phyloP scores from a whole-genome alignment of 2,797 vertebrate genomes.

The Helostoma temminkii region DNA sequence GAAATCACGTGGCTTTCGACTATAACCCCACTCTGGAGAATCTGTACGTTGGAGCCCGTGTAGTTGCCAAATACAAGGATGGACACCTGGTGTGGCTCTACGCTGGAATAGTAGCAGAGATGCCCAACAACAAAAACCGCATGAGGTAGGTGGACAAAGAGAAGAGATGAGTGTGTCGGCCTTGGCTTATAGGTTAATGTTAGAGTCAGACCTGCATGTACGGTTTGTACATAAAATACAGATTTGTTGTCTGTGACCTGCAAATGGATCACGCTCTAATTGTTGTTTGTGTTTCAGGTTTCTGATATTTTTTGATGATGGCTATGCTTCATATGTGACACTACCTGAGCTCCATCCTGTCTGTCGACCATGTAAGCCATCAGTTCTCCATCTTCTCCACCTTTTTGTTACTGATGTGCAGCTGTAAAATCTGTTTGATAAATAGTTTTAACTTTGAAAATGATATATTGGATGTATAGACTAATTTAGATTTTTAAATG shows the following conservation, averaged over 20 bases:
- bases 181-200: neutral
- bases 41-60: slow-evolving; percentile 93
- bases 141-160: slow-evolving; percentile 85
- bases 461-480: too few species aligned
- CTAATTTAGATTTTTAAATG: too few species aligned
- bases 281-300: slow-evolving; percentile 83
- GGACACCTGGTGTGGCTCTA: slow-evolving; percentile 97
- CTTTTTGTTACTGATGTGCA: neutral
- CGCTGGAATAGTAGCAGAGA: slow-evolving; percentile 97
- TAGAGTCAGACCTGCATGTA: too few species aligned
- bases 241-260: neutral
- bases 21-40: slow-evolving; percentile 91
- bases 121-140: slow-evolving; percentile 95
- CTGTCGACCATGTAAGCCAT: slow-evolving; percentile 90
- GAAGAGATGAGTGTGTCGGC: neutral
- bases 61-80: slow-evolving; percentile 98
- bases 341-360: slow-evolving; percentile 93
- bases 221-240: too few species aligned
- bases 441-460: neutral
- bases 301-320: slow-evolving; percentile 98
- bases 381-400: neutral
- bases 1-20: slow-evolving; percentile 97
- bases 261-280: neutral
- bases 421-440: neutral
- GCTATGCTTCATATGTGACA: slow-evolving; percentile 96